These are phyloP conservation scores for Parnassius orleans DNA, from an alignment of 2,888 invertebrate genomes.

Conservation along the genomic window DNA sequence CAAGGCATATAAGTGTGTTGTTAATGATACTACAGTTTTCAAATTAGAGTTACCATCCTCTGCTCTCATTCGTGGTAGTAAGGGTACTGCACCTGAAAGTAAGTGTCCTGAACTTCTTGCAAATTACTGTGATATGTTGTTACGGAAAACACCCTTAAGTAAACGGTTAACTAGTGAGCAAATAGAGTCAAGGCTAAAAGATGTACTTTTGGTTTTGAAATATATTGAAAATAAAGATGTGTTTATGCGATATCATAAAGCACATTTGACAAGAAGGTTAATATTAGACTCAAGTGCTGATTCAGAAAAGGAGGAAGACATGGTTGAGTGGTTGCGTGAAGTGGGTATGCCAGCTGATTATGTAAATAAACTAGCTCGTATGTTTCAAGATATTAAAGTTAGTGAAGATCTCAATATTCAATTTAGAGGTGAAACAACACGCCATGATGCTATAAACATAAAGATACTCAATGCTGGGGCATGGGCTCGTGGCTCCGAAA, in stretches of 20 bases:
- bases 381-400: conserved; percentile 99
- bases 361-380: conserved; percentile 98
- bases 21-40: conserved; percentile 98
- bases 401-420: conserved; percentile 98
- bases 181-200: conserved; percentile 95
- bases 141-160: conserved; percentile 97
- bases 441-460: conserved; percentile 95
- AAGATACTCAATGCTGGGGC: conserved; percentile 99
- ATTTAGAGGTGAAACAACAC: conserved; percentile 91
- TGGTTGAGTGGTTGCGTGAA: conserved; percentile 98
- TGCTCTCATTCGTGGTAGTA: conserved; percentile 82
- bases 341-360: conserved; percentile 99
- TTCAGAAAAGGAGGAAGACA: conserved; percentile 99
- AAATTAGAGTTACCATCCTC: conserved; percentile 84
- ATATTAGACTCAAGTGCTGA: conserved; percentile 99
- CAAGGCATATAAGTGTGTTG: conserved; percentile 98
- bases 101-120: conserved; percentile 99
- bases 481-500: conserved; percentile 97
- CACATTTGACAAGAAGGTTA: conserved; percentile 95
- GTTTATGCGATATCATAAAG: conserved; percentile 99
- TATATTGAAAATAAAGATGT: conserved; percentile 99
- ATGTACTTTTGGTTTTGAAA: conserved; percentile 97
- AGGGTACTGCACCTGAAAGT: conserved; percentile 92
- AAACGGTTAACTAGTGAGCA: conserved; percentile 98
- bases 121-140: conserved; percentile 99